Evolutionary conservation across 2,113 vertebrate species (phyloP).

Genomic region (Garra rufa): DNA sequence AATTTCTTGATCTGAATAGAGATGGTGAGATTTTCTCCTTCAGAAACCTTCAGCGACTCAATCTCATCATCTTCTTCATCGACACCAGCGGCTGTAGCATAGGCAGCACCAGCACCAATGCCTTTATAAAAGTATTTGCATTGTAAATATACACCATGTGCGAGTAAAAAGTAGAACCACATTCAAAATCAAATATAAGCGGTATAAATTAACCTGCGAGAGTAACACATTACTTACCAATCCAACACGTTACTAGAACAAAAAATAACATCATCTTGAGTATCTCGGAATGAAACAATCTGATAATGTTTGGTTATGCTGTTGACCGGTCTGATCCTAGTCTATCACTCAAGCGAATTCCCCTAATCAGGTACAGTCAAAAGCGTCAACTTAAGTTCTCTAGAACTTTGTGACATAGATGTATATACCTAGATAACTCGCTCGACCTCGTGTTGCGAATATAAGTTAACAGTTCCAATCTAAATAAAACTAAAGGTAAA

Average conservation of each 20-base stretch:
- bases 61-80: neutral
- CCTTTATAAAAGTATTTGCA: neutral
- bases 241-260: neutral
- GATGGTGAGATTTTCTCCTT: slow-evolving; percentile 3
- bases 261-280: neutral
- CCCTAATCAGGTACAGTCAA: too few species aligned
- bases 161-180: neutral
- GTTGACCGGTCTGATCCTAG: neutral
- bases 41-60: neutral
- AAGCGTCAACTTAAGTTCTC: too few species aligned
- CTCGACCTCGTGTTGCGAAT: too few species aligned
- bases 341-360: neutral
- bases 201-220: neutral
- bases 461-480: too few species aligned
- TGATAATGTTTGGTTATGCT: neutral
- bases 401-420: too few species aligned
- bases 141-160: neutral
- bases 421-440: neutral
- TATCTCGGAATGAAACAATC: neutral
- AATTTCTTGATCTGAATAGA: neutral
- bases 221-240: neutral
- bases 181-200: too few species aligned
- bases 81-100: neutral
- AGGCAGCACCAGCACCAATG: neutral
- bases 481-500: too few species aligned